Percentiles rank a stretch among this genome's conserved stretches.
Evolutionary conservation across 2,888 invertebrate species (phyloP).

Genomic region (Lutraria lutraria): DNA sequence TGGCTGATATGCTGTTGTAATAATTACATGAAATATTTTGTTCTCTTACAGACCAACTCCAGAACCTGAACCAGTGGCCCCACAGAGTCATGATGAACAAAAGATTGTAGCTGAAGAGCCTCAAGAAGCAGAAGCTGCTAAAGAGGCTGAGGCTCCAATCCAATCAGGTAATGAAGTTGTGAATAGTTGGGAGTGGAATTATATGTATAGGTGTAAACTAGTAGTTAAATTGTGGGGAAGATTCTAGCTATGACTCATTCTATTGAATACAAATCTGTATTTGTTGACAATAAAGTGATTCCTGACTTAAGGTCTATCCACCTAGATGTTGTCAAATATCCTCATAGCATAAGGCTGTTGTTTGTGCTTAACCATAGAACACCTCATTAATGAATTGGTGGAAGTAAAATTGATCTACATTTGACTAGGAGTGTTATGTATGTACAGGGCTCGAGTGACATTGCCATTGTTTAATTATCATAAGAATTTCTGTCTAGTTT

Average conservation of each 20-base stretch:
- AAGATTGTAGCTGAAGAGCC: constrained; percentile 52
- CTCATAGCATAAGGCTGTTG: constrained; percentile 15
- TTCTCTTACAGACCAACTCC: constrained; percentile 78
- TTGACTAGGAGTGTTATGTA: background rate
- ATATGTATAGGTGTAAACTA: background rate
- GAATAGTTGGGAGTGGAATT: background rate
- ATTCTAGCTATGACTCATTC: background rate
- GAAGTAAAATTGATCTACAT: background rate
- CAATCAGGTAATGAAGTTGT: constrained; percentile 55
- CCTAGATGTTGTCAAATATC: constrained; percentile 11
- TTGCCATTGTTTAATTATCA: background rate
- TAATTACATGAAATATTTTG: background rate
- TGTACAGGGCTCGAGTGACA: background rate
- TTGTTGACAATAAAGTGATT: constrained; percentile 6
- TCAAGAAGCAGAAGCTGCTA: constrained; percentile 50
- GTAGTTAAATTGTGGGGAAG: background rate
- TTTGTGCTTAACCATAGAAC: constrained; percentile 25
- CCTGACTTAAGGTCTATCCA: background rate
- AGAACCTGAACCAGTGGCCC: constrained; percentile 78
- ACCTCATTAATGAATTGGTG: constrained; percentile 15
- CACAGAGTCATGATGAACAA: constrained; percentile 59
- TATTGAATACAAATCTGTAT: background rate
- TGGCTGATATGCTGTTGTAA: too few relatives aligned
- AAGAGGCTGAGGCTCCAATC: constrained; percentile 63
- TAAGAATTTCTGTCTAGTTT: background rate